These are phyloP conservation scores for Xyrauchen texanus DNA, from an alignment of 2,113 vertebrate species.

Conservation along the genomic window DNA sequence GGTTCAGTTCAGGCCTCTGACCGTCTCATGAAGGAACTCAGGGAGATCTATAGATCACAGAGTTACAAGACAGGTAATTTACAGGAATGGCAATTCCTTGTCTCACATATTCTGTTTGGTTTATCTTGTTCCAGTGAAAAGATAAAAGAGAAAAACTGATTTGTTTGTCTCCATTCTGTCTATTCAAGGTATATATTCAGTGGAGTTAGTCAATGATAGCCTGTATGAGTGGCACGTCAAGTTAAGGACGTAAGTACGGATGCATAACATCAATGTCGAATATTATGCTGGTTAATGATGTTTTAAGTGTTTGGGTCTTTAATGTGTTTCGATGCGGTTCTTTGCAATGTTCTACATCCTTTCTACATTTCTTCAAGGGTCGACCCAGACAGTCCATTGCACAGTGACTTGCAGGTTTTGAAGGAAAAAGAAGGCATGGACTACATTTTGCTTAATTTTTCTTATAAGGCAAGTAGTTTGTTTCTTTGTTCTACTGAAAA, in stretches of 20 bases:
- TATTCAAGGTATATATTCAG: conserved; percentile 90
- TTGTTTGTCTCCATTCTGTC: neutral
- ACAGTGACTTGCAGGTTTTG: conserved; percentile 94
- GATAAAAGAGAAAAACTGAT: too few relatives aligned
- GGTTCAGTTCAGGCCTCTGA: conserved; percentile 97
- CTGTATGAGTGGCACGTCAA: conserved; percentile 98
- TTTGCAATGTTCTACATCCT: neutral
- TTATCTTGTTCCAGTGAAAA: conserved; percentile 26
- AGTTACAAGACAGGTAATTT: conserved; percentile 93
- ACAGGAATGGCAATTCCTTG: too few relatives aligned
- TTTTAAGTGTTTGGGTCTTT: neutral
- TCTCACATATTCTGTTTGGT: neutral
- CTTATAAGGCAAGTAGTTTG: conserved; percentile 88
- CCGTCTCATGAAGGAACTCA: conserved; percentile 98
- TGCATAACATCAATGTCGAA: neutral
- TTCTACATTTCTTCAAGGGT: conserved; percentile 74
- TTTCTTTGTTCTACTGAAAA: neutral
- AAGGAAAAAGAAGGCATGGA: conserved; percentile 98
- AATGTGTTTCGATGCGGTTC: neutral
- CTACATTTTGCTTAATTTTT: conserved; percentile 98
- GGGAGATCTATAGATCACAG: conserved; percentile 98
- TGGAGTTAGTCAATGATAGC: conserved; percentile 96
- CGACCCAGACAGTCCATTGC: conserved; percentile 94
- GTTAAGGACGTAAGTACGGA: conserved; percentile 89
- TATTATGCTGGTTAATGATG: neutral